Base-by-base conservation (phyloP, 1,140 invertebrate genomes). In the Lordiphosa clarofinis region DNA sequence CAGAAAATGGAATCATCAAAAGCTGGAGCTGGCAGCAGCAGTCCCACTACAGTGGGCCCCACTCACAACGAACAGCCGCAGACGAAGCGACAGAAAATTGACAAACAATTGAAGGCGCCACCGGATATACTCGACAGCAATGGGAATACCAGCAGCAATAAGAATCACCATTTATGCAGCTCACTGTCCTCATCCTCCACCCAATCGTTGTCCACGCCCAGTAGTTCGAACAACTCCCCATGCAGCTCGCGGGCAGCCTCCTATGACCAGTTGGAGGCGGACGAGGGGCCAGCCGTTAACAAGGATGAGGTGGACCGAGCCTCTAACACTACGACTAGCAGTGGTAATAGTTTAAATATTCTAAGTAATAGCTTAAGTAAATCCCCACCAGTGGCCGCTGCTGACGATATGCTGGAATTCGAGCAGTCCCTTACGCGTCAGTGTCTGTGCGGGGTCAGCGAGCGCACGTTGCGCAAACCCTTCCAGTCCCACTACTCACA, bases 401-500 rank as follows among this genome's bases (percentile, higher is more conserved):
- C 28, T 2, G 76, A 84, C 31, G 86, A 89, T 21, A 86, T 89
- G 84, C 67, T 74, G 33, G 81, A 89, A 39, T 88, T 92, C 90
- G 90, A 94, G 91, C 89, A 92, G 87, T 92, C 91, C 39, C 89
- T 94, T 35, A 91, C 94, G 42, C 91, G 91, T 39, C 94, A 95
- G 76, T 96, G 95, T 87, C 90, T 96, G 46, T 96, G 95, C 89
- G 92, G 92, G n/a, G 90, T 95, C 36, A 91, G 94, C 9, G 94
- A 95, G 68, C 91, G 91, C 59, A 91, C 91, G 56, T 81, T 95
- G 13, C 88, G 92, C 4, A 93, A 93, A 76, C 92, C 94, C 0
- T 95, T 95, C 73, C 92, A 93, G 58, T 92, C 91, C 53, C 91
- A 92, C 43, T 90, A 92, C 37, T 91, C 91, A 47, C 91, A 89